Conservation (phyloP, 2,888 invertebrate species). For the Drosophila borborema region DNA sequence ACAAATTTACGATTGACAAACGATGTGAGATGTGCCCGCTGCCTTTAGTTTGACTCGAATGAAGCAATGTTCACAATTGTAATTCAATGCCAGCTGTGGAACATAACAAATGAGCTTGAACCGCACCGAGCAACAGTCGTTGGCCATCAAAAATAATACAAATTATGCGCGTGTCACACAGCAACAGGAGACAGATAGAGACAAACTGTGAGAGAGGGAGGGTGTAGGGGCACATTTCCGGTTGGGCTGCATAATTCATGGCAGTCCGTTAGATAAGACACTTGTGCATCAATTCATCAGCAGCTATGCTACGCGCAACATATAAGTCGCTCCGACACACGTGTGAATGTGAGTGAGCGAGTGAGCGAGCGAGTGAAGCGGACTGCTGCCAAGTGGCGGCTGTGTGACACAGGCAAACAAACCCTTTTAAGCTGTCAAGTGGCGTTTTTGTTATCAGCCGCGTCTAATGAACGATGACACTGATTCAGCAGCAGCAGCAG, state of each 20-base stretch:
- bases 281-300: conserved; percentile 58
- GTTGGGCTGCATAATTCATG: conserved; percentile 40
- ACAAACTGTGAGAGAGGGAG: neutral
- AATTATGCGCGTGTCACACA: conserved; percentile 60
- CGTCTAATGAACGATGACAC: conserved; percentile 72
- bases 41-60: conserved; percentile 3
- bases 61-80: conserved; percentile 41
- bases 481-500: conserved; percentile 33
- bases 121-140: conserved; percentile 43
- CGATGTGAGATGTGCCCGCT: conserved; percentile 44
- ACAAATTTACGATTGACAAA: conserved; percentile 76
- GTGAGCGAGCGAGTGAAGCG: neutral
- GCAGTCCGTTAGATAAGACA: conserved; percentile 21
- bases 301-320: conserved; percentile 29
- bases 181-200: conserved; percentile 32
- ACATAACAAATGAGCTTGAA: conserved; percentile 54
- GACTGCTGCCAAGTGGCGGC: neutral
- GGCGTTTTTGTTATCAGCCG: conserved; percentile 60
- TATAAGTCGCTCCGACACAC: conserved; percentile 44
- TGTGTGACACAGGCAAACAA: conserved; percentile 26
- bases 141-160: conserved; percentile 60
- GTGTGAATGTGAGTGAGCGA: conserved; percentile 13
- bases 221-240: neutral
- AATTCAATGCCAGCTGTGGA: conserved; percentile 60
- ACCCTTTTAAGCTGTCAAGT: conserved; percentile 80